A percentile compares a stretch with the other conserved stretches of the same genome.
phyloP scores from a whole-genome alignment of 2,113 vertebrate genomes.

The Noturus placidus region DNA sequence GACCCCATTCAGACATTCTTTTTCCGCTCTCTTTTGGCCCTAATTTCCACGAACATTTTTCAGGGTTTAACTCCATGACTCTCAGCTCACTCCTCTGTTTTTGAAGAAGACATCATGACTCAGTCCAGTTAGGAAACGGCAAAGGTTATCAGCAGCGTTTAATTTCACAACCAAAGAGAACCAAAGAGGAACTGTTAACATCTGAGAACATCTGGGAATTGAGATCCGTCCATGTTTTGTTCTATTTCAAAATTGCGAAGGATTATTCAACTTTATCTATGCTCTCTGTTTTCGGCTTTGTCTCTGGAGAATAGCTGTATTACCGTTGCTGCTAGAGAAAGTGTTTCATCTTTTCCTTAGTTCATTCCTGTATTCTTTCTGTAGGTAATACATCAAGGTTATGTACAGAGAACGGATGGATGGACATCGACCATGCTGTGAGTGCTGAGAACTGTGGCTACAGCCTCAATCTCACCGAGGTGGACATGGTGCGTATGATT shows the following conservation, averaged over 20 bases:
- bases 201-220: background rate
- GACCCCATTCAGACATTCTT: background rate
- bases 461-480: slow-evolving; percentile 69
- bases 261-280: slow-evolving; percentile 2
- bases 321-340: background rate
- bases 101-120: background rate
- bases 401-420: slow-evolving; percentile 85
- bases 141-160: background rate
- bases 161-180: slow-evolving; percentile 11
- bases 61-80: background rate
- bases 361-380: slow-evolving; percentile 29
- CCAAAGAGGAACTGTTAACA: background rate
- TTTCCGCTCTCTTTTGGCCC: background rate
- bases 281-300: background rate
- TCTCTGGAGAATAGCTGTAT: background rate
- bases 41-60: slow-evolving; percentile 10
- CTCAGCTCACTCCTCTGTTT: background rate
- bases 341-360: background rate
- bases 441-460: slow-evolving; percentile 80
- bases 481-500: slow-evolving; percentile 72
- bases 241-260: background rate
- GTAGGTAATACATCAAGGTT: slow-evolving; percentile 87
- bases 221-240: background rate
- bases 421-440: slow-evolving; percentile 67
- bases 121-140: background rate